These are phyloP conservation scores for Eulithis testata DNA, from an alignment of 2,888 invertebrate genomes.

Conservation along the genomic window DNA sequence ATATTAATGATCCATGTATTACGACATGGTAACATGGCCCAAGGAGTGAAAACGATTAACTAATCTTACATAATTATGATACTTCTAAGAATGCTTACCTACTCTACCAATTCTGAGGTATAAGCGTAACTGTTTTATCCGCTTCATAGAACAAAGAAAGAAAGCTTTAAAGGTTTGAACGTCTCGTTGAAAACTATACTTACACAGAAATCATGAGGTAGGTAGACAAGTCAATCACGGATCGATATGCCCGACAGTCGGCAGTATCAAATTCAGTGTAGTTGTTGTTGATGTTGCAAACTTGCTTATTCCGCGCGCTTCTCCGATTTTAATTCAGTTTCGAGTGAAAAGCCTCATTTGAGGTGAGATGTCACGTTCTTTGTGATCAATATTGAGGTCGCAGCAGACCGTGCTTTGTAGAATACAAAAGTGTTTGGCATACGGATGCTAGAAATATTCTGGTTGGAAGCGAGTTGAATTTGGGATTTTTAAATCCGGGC, in stretches of 20 bases:
- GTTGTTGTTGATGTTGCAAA: background rate
- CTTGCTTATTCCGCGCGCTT: constrained; percentile 44
- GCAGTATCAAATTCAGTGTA: no score
- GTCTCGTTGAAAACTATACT: no score
- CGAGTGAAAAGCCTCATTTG: constrained; percentile 69
- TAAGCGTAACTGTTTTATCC: background rate
- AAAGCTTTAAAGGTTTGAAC: no score
- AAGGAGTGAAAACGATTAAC: constrained; percentile 25
- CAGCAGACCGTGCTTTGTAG: constrained; percentile 45
- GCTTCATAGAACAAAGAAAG: no score
- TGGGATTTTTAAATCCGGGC: constrained; percentile 15
- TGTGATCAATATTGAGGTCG: constrained; percentile 71
- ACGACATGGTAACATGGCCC: constrained; percentile 22
- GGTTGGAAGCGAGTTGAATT: constrained; percentile 19
- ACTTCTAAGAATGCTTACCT: constrained; percentile 9
- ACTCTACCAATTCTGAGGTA: background rate
- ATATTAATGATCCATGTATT: constrained; percentile 31
- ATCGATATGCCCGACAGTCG: no score
- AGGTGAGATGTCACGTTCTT: constrained; percentile 63
- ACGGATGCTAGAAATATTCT: constrained; percentile 53
- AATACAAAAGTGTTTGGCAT: constrained; percentile 45
- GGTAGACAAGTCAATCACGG: no score
- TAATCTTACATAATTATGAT: constrained; percentile 11
- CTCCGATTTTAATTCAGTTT: constrained; percentile 53
- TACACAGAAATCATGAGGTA: no score